Evolutionary conservation across 2,888 invertebrate species (phyloP), one percentile per base, ranked within the genome.

Genomic region (Ophion slaviceki): DNA sequence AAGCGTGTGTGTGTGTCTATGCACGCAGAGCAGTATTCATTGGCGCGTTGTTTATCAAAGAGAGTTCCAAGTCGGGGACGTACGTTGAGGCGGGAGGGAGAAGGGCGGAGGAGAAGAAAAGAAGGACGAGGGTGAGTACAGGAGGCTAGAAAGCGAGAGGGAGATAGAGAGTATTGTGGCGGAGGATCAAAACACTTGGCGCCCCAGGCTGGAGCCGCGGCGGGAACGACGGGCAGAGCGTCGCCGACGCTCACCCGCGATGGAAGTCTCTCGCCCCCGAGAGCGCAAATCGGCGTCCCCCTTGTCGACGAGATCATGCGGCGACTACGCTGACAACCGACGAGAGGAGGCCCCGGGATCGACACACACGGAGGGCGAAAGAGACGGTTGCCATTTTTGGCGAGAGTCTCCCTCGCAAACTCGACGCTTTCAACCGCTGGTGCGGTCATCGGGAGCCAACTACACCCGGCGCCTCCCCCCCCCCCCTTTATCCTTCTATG

Each of bases 121-220:
- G 64, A 64, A 66, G 66, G 11, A 28, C 20, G 20, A 59, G 71
- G 71, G 79, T 84, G 86, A 87, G 85, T 77, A 36, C 11, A n/a
- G 17, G 72, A 59, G 87, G 62, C 67, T 67, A 76, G 67, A 47
- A 84, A 85, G 87, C 77, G 86, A 76, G 80, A 86, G 86, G 86
- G 84, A 87, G 83, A 88, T 88, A 80, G 84, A 66, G 76, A 76
- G 68, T 78, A 76, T 70, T 76, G 82, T 82, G 70, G 82, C 79
- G 80, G 90, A 91, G 91, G 90, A 91, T 91, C 91, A 91, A 92
- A 92, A 91, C 90, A 92, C 90, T 91, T 91, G 91, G 91, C 92
- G 91, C 92, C 92, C 90, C 91, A 87, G 85, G 84, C 88, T 87
- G 86, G 87, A 87, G 86, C 88, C 87, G 72, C 70, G 82, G 64